Evolutionary conservation across 2,888 invertebrate species (phyloP).

Genomic region (Halocaridina rubra): DNA sequence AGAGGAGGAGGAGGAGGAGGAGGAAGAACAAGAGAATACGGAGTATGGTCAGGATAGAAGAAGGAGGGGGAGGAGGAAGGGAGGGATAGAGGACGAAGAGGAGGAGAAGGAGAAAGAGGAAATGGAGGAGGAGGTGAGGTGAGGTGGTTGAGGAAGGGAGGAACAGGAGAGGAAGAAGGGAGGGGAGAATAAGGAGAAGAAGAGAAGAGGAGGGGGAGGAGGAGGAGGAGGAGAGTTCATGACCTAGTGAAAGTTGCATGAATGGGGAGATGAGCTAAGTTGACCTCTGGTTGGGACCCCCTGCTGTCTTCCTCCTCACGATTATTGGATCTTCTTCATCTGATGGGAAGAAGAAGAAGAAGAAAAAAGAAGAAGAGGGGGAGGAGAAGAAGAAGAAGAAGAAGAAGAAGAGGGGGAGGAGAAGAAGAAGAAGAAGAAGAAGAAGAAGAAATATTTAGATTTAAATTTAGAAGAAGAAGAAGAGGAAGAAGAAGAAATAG

Average conservation of each 20-base stretch:
- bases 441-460: too few relatives aligned
- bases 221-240: conserved; percentile 11
- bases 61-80: too few relatives aligned
- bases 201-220: neutral
- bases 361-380: too few relatives aligned
- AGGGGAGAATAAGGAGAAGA: neutral
- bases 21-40: neutral
- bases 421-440: too few relatives aligned
- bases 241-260: conserved; percentile 51
- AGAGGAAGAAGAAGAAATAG: too few relatives aligned
- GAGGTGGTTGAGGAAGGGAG: neutral
- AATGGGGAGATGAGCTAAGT: conserved; percentile 27
- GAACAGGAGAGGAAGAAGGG: neutral
- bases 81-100: neutral
- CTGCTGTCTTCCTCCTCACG: neutral
- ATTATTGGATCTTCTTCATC: neutral
- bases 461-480: too few relatives aligned
- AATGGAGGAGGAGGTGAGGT: neutral
- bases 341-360: neutral
- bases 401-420: too few relatives aligned
- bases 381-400: too few relatives aligned
- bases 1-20: neutral
- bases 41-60: too few relatives aligned
- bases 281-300: neutral
- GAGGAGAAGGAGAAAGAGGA: neutral